Base-by-base conservation (phyloP, 2,797 vertebrate species). In the Triplophysa yarkandensis region DNA sequence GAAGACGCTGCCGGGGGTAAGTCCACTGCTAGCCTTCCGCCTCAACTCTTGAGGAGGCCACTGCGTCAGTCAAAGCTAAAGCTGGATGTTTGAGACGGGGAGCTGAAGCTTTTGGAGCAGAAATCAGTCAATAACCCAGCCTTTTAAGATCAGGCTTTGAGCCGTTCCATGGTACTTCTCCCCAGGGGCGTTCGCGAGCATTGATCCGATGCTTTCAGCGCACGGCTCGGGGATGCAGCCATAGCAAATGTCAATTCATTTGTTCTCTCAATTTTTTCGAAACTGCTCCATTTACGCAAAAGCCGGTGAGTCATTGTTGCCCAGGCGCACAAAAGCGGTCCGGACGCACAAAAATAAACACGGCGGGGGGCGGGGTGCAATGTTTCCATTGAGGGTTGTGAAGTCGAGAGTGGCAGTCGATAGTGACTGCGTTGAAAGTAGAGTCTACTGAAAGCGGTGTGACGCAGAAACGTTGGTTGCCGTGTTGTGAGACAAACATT, bases 1-100 rank as follows among this genome's bases (percentile, higher is more conserved):
- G 93, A 98, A 98, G 92, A 98, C 97, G 77, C 90, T 98, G 89
- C 97, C 97, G 81, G 97, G 97, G 95, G 97, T 98, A 90, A 94
- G 97, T 94, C 71, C 23, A 30, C 62, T 67, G 43, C 61, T 36
- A 70, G 50, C 54, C 72, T 27, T 50, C 25, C 28, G 44, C 69
- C 32, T 69, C 32, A 48, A 48, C 67, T 62, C 71, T 48, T 73
- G 65, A 62, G 72, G 72, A 81, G 82, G 74, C 83, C 85, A 66
- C 80, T 80, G 72, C 70, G 74, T 78, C 79, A 76, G 78, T 81
- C 85, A 80, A 79, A 87, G 82, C 84, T 83, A 78, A 88, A 85
- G 88, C 85, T 84, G 54, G 16, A 65, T 54, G 61, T 77, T 76
- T 82, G 63, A 52, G 58, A 65, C 74, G 69, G 70, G 60, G 79